Evolutionary conservation across 2,888 invertebrate species (phyloP).

Genomic region (Limnephilus rhombicus): DNA sequence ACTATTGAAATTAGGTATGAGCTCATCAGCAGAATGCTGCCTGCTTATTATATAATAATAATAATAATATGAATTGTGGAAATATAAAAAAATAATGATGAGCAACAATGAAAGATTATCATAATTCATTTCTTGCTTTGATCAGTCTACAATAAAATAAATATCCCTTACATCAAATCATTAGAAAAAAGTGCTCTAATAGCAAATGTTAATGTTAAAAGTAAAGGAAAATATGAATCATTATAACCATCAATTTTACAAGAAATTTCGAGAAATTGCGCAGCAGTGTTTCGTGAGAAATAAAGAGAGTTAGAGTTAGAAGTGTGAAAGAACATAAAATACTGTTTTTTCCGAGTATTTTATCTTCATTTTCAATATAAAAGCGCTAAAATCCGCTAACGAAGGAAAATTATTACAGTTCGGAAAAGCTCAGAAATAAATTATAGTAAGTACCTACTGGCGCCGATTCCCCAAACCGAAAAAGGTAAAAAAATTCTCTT

Average conservation of each 20-base stretch:
- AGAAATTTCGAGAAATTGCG: not conserved
- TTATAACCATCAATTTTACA: not conserved
- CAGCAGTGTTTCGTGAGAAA: not conserved
- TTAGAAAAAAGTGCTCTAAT: not conserved
- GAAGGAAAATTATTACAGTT: not conserved
- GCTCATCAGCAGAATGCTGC: too few relatives aligned
- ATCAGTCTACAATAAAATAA: not conserved
- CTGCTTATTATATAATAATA: too few relatives aligned
- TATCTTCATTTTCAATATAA: not conserved
- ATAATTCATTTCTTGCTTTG: not conserved
- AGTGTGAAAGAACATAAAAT: not conserved
- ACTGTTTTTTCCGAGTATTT: not conserved
- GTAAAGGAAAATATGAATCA: not conserved
- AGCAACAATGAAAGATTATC: not conserved
- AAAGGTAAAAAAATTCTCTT: not conserved
- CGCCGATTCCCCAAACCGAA: not conserved
- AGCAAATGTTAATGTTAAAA: too few relatives aligned
- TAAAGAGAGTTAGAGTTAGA: not conserved
- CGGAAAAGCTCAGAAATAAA: not conserved
- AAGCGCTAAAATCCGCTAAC: not conserved
- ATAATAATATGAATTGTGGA: not conserved
- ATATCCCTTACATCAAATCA: not conserved
- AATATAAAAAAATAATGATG: not conserved
- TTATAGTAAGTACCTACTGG: not conserved
- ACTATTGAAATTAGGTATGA: too few relatives aligned